Evolutionary conservation across 2,888 invertebrate species (phyloP).

Genomic region (Harmothoe impar): DNA sequence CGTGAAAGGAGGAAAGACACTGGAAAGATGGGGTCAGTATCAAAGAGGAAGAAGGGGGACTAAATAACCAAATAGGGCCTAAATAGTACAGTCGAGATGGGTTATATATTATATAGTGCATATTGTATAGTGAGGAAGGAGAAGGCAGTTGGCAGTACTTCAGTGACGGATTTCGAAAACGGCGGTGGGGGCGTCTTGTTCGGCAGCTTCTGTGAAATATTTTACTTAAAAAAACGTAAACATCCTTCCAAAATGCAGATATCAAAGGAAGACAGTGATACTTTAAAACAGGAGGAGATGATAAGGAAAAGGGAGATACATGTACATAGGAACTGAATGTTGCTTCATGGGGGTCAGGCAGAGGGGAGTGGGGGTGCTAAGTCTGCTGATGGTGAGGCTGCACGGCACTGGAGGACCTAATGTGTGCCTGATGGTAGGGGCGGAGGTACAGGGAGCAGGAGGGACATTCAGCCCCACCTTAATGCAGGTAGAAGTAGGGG

Average conservation of each 20-base stretch:
- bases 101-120: too few species aligned
- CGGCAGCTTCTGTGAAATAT: neutral
- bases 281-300: neutral
- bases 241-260: too few species aligned
- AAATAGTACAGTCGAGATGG: too few species aligned
- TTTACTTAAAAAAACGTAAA: too few species aligned
- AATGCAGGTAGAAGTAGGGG: constrained; percentile 35
- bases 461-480: neutral
- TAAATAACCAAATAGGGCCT: too few species aligned
- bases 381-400: too few species aligned
- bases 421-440: neutral
- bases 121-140: neutral
- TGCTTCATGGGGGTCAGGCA: neutral
- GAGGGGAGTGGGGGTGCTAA: too few species aligned
- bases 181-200: neutral
- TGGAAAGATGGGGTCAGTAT: neutral
- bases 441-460: neutral
- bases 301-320: neutral
- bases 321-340: neutral
- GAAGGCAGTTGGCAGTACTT: neutral
- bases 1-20: neutral
- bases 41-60: neutral
- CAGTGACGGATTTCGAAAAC: neutral
- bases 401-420: too few species aligned
- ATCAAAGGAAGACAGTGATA: too few species aligned